These are phyloP conservation scores for Atethmia centrago DNA, from an alignment of 2,888 invertebrate species.

Conservation along the genomic window DNA sequence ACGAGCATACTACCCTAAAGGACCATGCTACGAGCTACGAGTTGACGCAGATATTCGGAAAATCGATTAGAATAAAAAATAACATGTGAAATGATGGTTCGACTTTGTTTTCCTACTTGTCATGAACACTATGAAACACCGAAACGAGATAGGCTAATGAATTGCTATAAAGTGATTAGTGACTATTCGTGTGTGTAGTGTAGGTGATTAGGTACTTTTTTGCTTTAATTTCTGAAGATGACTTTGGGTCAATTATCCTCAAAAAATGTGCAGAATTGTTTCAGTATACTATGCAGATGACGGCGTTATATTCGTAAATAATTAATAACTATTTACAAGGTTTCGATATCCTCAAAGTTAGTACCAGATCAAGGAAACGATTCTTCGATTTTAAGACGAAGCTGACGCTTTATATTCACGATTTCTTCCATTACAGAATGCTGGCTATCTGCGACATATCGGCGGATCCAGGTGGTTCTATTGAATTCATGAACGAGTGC, in stretches of 20 bases:
- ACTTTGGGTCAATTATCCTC: background rate
- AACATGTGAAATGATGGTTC: background rate
- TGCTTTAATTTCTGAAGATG: too few species aligned
- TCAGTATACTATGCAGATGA: background rate
- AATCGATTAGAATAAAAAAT: background rate
- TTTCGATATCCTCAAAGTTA: background rate
- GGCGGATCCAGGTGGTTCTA: conserved; percentile 99
- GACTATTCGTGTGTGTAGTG: background rate
- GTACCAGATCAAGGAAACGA: background rate
- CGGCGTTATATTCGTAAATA: too few species aligned
- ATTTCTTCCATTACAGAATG: conserved; percentile 90
- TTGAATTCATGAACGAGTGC: conserved; percentile 99
- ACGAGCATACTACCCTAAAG: too few species aligned
- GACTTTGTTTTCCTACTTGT: background rate
- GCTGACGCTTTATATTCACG: background rate
- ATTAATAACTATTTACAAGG: background rate
- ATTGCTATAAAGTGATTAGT: background rate
- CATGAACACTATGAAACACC: background rate
- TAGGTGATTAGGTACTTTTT: background rate
- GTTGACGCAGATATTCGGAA: background rate
- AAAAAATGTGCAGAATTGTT: background rate
- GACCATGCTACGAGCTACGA: background rate
- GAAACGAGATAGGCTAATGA: background rate
- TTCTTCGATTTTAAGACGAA: background rate
- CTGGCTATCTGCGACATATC: conserved; percentile 99